Evolutionary conservation across 2,113 vertebrate species (phyloP), one percentile per base, ranked within the genome.

Genomic region (Podarcis cretensis): DNA sequence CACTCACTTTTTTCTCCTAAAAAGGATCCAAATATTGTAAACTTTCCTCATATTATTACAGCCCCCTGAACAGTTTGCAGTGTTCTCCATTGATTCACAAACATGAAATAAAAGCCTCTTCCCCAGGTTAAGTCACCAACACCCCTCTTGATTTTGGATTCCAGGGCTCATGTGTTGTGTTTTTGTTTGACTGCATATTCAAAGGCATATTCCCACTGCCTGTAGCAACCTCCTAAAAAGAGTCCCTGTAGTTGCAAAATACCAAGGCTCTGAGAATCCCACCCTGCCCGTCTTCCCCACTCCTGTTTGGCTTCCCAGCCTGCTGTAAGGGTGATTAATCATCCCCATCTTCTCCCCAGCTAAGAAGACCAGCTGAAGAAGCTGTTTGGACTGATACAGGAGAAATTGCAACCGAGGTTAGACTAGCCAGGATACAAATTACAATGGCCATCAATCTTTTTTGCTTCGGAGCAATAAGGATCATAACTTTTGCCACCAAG

Each of bases 21-120:
- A 63, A 63, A 63, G 18, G 59, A 14, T 0, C 14, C 59, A 20
- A 63, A 63, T 63, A 8, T 63, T 30, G 25, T 71, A 30, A 30
- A 27, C 69, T 71, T 71, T 71, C 69, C 69, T 30, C 69, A 12
- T 20, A 21, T 71, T 71, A 63, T 20, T 16, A 43, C 23, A 81
- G 3, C 0, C 0, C 0, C 69, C 69, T 69, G 25, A 69, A 32
- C 14, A 9, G 3, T 14, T 83, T 76, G 30, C 23, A 18, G 35
- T 8, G 3, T 71, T 16, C 30, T 68, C 37, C 71, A 25, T 25
- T 73, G 65, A 32, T 27, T 59, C 13, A 66, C 7, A 23, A 65
- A 69, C 5, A 1, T 0, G 40, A 65, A 3, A 0, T 0, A 10
- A 76, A 66, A 0, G 0, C 43, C 71, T 27, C 6, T 30, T 8